Percentiles rank a stretch among this genome's conserved stretches.
phyloP scores from a whole-genome alignment of 30 jellyfish, hydroid and myxozoan species.

The Turritopsis dohrnii region DNA sequence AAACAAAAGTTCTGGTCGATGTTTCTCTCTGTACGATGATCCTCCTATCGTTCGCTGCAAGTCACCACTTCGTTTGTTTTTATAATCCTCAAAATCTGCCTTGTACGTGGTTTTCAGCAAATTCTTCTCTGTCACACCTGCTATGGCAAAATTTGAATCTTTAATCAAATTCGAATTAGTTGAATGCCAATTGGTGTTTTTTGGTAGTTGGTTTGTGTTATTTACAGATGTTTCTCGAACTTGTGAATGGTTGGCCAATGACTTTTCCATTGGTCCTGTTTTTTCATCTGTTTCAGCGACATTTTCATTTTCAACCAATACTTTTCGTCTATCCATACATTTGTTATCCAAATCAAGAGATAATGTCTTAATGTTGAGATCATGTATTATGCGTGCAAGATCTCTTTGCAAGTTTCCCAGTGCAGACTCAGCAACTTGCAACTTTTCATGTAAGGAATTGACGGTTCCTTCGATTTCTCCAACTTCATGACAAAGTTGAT shows the following conservation, averaged over 20 bases:
- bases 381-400: constrained; percentile 76
- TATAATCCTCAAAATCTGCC: constrained; percentile 21
- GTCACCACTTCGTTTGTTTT: constrained; percentile 26
- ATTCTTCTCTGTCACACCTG: background rate
- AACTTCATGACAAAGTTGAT: constrained; percentile 87
- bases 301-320: constrained; percentile 3
- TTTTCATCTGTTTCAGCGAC: background rate
- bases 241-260: background rate
- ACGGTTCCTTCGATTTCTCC: constrained; percentile 90
- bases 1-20: background rate
- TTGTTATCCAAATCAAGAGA: constrained; percentile 73
- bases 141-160: background rate
- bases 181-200: background rate
- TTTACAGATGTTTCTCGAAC: background rate
- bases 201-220: background rate
- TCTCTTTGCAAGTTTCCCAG: constrained; percentile 57
- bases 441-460: constrained; percentile 56
- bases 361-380: constrained; percentile 56
- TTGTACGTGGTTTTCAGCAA: constrained; percentile 26
- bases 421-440: constrained; percentile 75
- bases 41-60: constrained; percentile 31
- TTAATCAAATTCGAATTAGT: background rate
- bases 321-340: constrained; percentile 71
- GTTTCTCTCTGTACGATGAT: background rate
- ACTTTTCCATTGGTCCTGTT: background rate